A percentile compares a stretch with the other conserved stretches of the same genome.
Conservation (phyloP, 2,888 invertebrate species). For the Hydriomena furcata region DNA sequence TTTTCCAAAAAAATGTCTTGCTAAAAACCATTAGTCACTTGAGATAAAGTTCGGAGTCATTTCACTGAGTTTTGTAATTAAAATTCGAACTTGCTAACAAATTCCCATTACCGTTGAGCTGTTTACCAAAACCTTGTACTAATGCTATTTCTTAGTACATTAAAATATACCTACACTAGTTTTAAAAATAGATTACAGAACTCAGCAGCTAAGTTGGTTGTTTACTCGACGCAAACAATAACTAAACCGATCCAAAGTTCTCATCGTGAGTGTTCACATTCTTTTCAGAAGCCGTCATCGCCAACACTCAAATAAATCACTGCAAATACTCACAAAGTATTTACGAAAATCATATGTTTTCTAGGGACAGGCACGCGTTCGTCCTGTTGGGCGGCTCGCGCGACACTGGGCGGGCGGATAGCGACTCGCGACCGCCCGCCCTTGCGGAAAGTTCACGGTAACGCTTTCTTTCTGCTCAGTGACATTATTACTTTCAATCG, state of each 20-base stretch:
- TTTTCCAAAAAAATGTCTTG: constrained; percentile 5
- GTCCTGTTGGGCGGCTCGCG: constrained; percentile 63
- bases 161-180: constrained; percentile 1
- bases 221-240: constrained; percentile 5
- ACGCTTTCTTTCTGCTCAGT: constrained; percentile 63
- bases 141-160: constrained; percentile 3
- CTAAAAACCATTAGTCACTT: constrained; percentile 13
- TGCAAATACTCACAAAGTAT: constrained; percentile 42
- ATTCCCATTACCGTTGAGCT: not conserved
- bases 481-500: constrained; percentile 64
- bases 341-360: constrained; percentile 44
- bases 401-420: constrained; percentile 75
- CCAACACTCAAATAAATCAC: constrained; percentile 41
- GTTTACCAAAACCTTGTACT: not conserved
- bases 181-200: constrained; percentile 7
- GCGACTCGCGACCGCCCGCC: constrained; percentile 51
- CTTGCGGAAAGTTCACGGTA: constrained; percentile 77
- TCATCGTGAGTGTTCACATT: constrained; percentile 13
- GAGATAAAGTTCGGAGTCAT: not conserved
- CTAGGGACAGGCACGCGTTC: constrained; percentile 51
- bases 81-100: not conserved
- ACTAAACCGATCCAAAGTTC: constrained; percentile 4
- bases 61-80: not conserved
- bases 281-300: constrained; percentile 11
- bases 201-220: not conserved